Conservation (phyloP, 2,797 vertebrate species). For the Calcarius lapponicus region DNA sequence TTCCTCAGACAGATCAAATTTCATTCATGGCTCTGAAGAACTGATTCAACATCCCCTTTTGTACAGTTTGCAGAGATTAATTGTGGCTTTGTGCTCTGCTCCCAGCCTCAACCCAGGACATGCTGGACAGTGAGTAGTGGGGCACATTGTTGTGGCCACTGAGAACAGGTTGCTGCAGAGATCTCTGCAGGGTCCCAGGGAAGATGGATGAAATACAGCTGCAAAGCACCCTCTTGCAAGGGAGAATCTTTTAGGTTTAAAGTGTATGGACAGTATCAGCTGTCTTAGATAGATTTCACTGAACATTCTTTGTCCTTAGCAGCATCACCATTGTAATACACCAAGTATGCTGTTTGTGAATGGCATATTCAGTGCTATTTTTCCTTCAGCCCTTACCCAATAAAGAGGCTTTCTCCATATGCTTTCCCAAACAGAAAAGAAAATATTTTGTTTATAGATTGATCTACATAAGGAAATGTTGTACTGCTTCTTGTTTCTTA, state of each 20-base stretch:
- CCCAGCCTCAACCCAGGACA: neutral
- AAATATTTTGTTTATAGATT: neutral
- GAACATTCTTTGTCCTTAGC: neutral
- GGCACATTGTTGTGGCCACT: neutral
- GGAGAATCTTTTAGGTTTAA: neutral
- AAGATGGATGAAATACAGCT: neutral
- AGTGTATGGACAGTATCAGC: neutral
- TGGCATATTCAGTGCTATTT: neutral
- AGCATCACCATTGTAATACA: neutral
- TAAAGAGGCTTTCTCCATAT: neutral
- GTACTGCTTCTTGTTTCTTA: neutral
- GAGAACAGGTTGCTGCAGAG: neutral
- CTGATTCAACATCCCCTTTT: neutral
- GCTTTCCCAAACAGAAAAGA: neutral
- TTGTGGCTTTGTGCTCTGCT: neutral
- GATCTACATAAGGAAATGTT: neutral
- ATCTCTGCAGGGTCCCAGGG: neutral
- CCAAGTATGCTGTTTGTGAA: neutral
- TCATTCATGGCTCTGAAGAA: neutral
- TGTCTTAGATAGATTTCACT: neutral
- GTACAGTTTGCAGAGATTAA: neutral
- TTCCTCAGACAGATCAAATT: slow-evolving; percentile 18
- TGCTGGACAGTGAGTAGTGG: neutral
- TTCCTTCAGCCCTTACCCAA: neutral
- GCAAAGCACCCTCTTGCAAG: neutral